Evolutionary conservation across 2,797 vertebrate species (phyloP), one percentile per base, ranked within the genome.

Genomic region (Sandelia bainsii): DNA sequence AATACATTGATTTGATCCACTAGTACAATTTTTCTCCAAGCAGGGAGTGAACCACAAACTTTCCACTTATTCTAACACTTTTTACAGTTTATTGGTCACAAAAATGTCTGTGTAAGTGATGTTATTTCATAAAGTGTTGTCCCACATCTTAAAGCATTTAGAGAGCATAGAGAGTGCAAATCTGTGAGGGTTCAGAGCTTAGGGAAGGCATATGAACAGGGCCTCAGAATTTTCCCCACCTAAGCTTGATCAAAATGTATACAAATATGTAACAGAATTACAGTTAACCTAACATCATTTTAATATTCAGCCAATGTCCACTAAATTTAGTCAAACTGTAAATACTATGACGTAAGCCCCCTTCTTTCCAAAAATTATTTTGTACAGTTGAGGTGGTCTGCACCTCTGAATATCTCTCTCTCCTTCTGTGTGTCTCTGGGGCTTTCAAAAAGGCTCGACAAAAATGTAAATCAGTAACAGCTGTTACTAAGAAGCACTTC

Each of bases 401-500:
- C 45, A 66, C 50, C 61, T 62, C 77, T 39, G 1, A n/a, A 58
- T 34, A 39, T 32, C 45, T 29, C 58, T 20, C 14, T 46, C 10
- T 22, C 19, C 19, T 51, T 27, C 34, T 8, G 11, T 6, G 51
- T 48, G 14, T 65, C 75, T 74, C 65, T 13, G 16, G 59, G 62
- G 59, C 5, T 74, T 86, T 84, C 29, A 54, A 66, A 77, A 78
- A 80, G 50, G 44, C 75, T 73, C 49, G 51, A 80, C 73, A 88
- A 84, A 86, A 86, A 83, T 85, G 81, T 89, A 82, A 89, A 92
- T 89, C 72, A 89, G 82, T 81, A 89, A 87, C 91, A 91, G 83
- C 84, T 90, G 91, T 81, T 44, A 61, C 63, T 37, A 70, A 72
- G 81, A 75, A 81, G 54, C 53, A 66, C 66, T 69, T 79, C 69